Evolutionary conservation across 2,888 invertebrate genomes (phyloP).

Genomic region (Macrostomum cliftonense): DNA sequence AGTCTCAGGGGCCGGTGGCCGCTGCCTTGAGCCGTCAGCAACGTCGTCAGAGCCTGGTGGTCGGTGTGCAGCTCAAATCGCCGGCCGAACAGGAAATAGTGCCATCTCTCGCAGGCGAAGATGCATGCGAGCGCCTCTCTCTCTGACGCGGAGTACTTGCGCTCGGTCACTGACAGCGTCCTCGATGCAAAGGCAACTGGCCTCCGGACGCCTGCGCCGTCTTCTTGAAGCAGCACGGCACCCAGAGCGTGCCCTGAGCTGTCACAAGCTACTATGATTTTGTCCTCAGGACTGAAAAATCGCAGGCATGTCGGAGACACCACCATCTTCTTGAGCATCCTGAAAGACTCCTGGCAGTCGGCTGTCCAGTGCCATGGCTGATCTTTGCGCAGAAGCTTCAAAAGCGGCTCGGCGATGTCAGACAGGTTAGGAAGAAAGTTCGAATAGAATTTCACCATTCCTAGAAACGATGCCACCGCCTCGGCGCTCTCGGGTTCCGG

Average conservation of each 20-base stretch:
- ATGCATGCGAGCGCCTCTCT: slow-evolving; percentile 15
- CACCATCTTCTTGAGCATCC: slow-evolving; percentile 12
- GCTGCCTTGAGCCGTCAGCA: not conserved
- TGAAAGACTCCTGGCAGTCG: slow-evolving; percentile 13
- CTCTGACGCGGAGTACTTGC: slow-evolving; percentile 13
- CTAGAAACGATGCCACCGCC: slow-evolving; percentile 12
- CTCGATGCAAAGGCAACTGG: slow-evolving; percentile 5
- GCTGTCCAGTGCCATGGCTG: slow-evolving; percentile 13
- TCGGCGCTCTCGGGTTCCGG: slow-evolving; percentile 1
- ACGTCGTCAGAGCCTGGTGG: slow-evolving; percentile 11
- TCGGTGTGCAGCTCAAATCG: slow-evolving; percentile 14
- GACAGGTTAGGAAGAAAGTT: slow-evolving; percentile 13
- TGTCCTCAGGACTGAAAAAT: slow-evolving; percentile 13
- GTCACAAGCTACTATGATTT: slow-evolving; percentile 14
- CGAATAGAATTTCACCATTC: slow-evolving; percentile 15
- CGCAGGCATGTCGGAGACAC: slow-evolving; percentile 13
- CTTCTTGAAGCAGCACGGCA: slow-evolving; percentile 12
- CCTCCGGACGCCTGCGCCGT: not conserved
- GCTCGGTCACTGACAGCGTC: slow-evolving; percentile 8
- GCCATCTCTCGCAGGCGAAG: slow-evolving; percentile 12
- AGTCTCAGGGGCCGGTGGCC: not conserved
- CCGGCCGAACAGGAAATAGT: slow-evolving; percentile 12
- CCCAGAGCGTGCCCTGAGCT: slow-evolving; percentile 13
- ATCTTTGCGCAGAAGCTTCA: slow-evolving; percentile 4
- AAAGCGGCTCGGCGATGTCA: slow-evolving; percentile 12